phyloP scores from a whole-genome alignment of 2,797 vertebrate genomes.

The Myotis pilosus region DNA sequence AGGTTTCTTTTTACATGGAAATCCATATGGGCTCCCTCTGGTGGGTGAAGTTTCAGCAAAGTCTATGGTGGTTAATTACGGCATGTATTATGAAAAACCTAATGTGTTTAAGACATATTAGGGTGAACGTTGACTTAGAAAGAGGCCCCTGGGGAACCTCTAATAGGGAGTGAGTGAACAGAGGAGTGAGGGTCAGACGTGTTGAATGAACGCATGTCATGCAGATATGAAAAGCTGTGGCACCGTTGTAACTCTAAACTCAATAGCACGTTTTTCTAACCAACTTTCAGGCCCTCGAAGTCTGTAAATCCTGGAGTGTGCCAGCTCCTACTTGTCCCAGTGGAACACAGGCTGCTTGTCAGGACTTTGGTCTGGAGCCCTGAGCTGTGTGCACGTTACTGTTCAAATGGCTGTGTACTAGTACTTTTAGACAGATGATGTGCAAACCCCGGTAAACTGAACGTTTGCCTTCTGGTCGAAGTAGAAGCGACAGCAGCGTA shows the following conservation, averaged over 20 bases:
- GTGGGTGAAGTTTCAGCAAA: background rate
- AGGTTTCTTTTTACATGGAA: background rate
- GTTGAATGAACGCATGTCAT: background rate
- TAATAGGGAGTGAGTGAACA: background rate
- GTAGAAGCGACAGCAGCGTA: background rate
- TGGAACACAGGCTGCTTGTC: background rate
- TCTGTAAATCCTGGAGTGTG: background rate
- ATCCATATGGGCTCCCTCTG: slow-evolving; percentile 37
- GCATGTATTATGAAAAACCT: background rate
- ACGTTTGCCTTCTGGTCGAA: background rate
- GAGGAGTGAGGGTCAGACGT: background rate
- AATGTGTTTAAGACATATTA: background rate
- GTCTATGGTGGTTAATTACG: background rate
- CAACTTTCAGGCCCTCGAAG: background rate
- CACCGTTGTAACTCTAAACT: background rate
- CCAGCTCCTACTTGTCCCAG: background rate
- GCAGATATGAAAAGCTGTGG: background rate
- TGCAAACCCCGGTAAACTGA: background rate
- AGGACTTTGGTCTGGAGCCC: background rate
- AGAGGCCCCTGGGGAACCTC: background rate
- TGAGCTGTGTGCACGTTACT: background rate
- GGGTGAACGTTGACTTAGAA: slow-evolving; percentile 1
- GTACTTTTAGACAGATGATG: background rate
- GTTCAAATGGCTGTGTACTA: background rate
- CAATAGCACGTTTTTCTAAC: background rate